Percentiles rank a stretch among this genome's conserved stretches.
Conservation (phyloP, 2,888 invertebrate species). For the Aleiodes testaceus region DNA sequence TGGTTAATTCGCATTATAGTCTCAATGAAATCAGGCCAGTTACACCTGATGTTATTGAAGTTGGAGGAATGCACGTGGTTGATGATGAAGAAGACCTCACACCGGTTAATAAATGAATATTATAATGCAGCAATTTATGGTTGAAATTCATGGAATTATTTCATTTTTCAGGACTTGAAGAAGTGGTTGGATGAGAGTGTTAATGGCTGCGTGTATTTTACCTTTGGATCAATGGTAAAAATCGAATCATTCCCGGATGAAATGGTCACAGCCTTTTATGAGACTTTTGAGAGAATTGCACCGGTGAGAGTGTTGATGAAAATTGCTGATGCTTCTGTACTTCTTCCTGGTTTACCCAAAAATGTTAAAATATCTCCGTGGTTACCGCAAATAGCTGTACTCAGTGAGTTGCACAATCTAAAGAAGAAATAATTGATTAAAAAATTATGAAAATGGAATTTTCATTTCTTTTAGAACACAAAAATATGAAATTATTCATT, state of each 20-base stretch:
- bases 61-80: conserved; percentile 75
- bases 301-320: conserved; percentile 65
- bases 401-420: conserved; percentile 55
- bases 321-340: conserved; percentile 58
- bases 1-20: conserved; percentile 76
- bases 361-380: conserved; percentile 63
- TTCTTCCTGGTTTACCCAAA: conserved; percentile 61
- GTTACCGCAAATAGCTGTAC: conserved; percentile 62
- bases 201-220: conserved; percentile 64
- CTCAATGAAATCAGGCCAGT: conserved; percentile 74
- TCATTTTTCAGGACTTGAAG: conserved; percentile 61
- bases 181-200: conserved; percentile 64
- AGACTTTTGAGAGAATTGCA: conserved; percentile 60
- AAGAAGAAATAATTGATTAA: too few species aligned
- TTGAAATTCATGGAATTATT: too few species aligned
- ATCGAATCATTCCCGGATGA: conserved; percentile 63
- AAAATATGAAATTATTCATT: conserved; percentile 61
- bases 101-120: conserved; percentile 45
- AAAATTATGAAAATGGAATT: too few species aligned
- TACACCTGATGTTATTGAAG: conserved; percentile 74
- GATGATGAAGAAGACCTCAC: conserved; percentile 49
- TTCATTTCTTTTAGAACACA: conserved; percentile 58
- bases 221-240: conserved; percentile 68
- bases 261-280: conserved; percentile 55
- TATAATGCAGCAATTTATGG: not conserved